phyloP scores from a whole-genome alignment of 2,888 invertebrate species.

The Augiades crinisus region DNA sequence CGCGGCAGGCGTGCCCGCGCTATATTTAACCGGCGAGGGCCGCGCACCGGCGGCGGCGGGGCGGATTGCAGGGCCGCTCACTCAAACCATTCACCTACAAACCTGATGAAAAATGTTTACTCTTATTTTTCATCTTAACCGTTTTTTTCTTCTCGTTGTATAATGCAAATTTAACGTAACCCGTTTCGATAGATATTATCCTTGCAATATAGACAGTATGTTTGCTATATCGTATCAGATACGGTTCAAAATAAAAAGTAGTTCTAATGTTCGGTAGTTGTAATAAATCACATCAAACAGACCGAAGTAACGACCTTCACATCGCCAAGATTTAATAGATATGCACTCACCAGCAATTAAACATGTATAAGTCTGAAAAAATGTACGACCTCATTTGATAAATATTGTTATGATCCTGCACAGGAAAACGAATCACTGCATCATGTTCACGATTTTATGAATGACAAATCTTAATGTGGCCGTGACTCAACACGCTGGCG shows the following conservation, averaged over 20 bases:
- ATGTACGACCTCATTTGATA: background rate
- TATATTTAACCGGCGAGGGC: slow-evolving; percentile 76
- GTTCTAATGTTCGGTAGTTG: background rate
- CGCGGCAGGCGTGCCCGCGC: slow-evolving; percentile 68
- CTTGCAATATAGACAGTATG: no score
- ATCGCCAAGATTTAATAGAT: background rate
- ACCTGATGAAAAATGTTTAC: slow-evolving; percentile 42
- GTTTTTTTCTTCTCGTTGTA: background rate
- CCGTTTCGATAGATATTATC: no score
- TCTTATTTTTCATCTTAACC: slow-evolving; percentile 1
- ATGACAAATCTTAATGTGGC: slow-evolving; percentile 63
- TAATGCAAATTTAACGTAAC: background rate
- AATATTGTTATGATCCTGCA: slow-evolving; percentile 19
- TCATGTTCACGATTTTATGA: slow-evolving; percentile 55
- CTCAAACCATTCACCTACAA: slow-evolving; percentile 58
- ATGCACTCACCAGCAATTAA: background rate
- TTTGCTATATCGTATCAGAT: no score
- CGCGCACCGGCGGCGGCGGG: slow-evolving; percentile 44
- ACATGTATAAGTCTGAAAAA: background rate
- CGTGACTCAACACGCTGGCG: slow-evolving; percentile 58
- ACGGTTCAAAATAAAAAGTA: background rate
- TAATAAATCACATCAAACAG: background rate
- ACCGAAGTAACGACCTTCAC: background rate
- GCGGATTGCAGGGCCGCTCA: slow-evolving; percentile 53
- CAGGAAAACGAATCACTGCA: slow-evolving; percentile 43